Evolutionary conservation across 2,797 vertebrate genomes (phyloP).

Genomic region (Sebastes steindachneri): DNA sequence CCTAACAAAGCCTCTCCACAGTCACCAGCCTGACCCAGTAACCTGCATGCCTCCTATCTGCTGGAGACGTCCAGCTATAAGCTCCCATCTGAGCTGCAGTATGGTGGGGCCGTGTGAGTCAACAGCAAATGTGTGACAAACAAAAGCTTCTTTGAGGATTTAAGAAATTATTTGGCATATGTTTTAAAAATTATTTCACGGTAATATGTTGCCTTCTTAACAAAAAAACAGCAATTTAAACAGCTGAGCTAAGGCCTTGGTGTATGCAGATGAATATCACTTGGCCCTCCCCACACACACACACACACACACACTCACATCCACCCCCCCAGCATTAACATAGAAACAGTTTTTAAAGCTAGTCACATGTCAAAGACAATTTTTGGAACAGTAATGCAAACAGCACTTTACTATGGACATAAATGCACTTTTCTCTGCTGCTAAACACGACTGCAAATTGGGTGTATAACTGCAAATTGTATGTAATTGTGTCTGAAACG

Average conservation of each 20-base stretch:
- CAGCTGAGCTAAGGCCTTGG: not conserved
- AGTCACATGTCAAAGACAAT: too few relatives aligned
- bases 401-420: too few relatives aligned
- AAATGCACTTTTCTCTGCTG: too few relatives aligned
- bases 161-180: not conserved
- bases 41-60: conserved; percentile 69
- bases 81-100: conserved; percentile 38
- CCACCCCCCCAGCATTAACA: too few relatives aligned
- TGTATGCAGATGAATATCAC: not conserved
- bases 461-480: too few relatives aligned
- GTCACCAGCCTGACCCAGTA: conserved; percentile 77
- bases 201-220: not conserved
- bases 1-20: conserved; percentile 73
- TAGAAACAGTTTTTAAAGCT: too few relatives aligned
- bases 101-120: conserved; percentile 23
- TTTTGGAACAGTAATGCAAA: too few relatives aligned
- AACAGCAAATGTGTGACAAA: not conserved
- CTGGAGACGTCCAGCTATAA: conserved; percentile 39
- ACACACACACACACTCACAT: too few relatives aligned
- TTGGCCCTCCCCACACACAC: not conserved
- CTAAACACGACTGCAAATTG: too few relatives aligned
- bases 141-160: conserved; percentile 8
- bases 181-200: not conserved
- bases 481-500: too few relatives aligned
- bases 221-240: not conserved